These are phyloP conservation scores for Sebastes schlegelii DNA, from an alignment of 2,113 vertebrate species.

Conservation along the genomic window DNA sequence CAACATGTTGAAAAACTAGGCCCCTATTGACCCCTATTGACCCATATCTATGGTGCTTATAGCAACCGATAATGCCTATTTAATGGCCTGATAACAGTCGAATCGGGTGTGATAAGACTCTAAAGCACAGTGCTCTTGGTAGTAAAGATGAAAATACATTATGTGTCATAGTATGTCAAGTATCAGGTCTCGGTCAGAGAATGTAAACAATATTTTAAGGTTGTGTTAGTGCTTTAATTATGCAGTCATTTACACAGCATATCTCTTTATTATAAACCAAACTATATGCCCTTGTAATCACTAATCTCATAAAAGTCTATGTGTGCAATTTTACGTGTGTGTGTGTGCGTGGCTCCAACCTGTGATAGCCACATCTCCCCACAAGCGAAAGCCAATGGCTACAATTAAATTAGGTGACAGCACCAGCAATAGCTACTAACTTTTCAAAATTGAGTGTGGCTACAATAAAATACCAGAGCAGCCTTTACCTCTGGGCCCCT, in stretches of 20 bases:
- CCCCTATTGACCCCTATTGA: too few species aligned
- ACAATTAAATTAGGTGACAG: constrained; percentile 53
- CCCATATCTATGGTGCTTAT: too few species aligned
- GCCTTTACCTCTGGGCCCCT: constrained; percentile 46
- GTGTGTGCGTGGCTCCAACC: constrained; percentile 2
- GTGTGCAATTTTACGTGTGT: constrained; percentile 3
- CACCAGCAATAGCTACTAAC: constrained; percentile 44
- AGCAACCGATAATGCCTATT: too few species aligned
- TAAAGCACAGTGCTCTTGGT: not conserved
- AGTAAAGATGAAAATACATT: not conserved
- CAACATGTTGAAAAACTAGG: too few species aligned
- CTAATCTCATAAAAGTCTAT: not conserved
- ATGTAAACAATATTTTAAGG: not conserved
- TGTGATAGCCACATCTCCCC: constrained; percentile 30
- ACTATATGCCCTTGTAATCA: not conserved
- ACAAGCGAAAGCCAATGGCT: constrained; percentile 36
- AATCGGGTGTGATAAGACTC: too few species aligned
- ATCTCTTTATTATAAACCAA: not conserved
- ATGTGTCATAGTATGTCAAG: not conserved
- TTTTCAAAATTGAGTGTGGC: constrained; percentile 53
- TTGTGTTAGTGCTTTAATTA: not conserved
- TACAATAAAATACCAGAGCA: constrained; percentile 46
- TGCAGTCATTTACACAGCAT: not conserved
- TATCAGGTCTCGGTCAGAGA: not conserved
- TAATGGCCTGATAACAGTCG: too few species aligned